Evolutionary conservation across 2,113 vertebrate genomes (phyloP).

Genomic region (Gambusia holbrooki): DNA sequence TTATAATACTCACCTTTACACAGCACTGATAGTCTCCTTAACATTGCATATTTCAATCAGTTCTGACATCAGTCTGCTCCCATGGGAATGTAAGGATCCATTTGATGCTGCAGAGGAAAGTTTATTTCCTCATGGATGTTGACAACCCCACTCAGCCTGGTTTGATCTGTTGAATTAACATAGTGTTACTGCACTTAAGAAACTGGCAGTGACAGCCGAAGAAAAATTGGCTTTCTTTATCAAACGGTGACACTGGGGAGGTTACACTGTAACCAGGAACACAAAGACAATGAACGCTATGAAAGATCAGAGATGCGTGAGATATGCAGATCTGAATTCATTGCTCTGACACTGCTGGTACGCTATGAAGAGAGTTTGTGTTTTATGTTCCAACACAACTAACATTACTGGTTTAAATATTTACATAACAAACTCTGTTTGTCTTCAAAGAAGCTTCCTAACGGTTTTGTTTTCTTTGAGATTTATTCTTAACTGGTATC

Average conservation of each 20-base stretch:
- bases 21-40: conserved; percentile 59
- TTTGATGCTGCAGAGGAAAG: conserved; percentile 55
- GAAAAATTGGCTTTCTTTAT: conserved; percentile 43
- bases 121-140: conserved; percentile 66
- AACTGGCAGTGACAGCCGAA: conserved; percentile 51
- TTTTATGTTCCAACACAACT: not conserved
- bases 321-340: conserved; percentile 16
- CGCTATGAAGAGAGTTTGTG: not conserved
- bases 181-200: conserved; percentile 58
- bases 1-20: conserved; percentile 42
- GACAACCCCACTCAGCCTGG: conserved; percentile 66
- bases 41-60: conserved; percentile 73
- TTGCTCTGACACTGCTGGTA: not conserved
- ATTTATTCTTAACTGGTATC: conserved; percentile 16
- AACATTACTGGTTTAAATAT: not conserved
- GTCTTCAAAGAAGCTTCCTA: not conserved
- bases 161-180: conserved; percentile 76
- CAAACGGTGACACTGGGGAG: conserved; percentile 34
- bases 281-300: conserved; percentile 36
- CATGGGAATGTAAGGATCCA: conserved; percentile 54
- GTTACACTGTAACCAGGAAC: conserved; percentile 13
- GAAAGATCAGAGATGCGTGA: conserved; percentile 12
- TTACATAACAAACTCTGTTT: not conserved
- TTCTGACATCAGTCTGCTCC: conserved; percentile 71
- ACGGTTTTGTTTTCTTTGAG: conserved; percentile 15